Evolutionary conservation across 2,888 invertebrate genomes (phyloP).

Genomic region (Opisthograptis luteolata): DNA sequence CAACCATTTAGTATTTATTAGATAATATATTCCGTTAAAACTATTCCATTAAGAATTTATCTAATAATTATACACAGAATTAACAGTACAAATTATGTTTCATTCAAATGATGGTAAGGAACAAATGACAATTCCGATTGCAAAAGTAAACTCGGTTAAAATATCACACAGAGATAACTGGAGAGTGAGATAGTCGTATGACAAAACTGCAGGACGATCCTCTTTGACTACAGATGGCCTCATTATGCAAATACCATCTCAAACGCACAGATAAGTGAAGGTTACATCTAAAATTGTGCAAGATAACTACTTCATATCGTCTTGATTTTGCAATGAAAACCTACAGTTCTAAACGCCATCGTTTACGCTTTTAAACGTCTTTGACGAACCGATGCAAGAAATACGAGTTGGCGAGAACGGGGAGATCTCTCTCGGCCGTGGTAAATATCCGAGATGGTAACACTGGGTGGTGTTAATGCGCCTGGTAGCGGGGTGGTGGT

Average conservation of each 20-base stretch:
- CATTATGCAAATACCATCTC: constrained; percentile 76
- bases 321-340: constrained; percentile 9
- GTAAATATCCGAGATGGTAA: constrained; percentile 61
- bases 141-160: constrained; percentile 30
- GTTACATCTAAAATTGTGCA: constrained; percentile 62
- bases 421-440: constrained; percentile 42
- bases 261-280: constrained; percentile 74
- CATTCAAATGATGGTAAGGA: constrained; percentile 5
- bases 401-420: constrained; percentile 37
- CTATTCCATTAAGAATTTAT: neutral
- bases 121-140: constrained; percentile 17
- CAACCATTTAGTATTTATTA: constrained; percentile 17
- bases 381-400: neutral
- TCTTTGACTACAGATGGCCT: constrained; percentile 70
- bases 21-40: constrained; percentile 8
- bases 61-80: neutral
- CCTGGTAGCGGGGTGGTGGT: constrained; percentile 32
- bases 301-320: constrained; percentile 38
- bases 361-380: neutral
- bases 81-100: neutral
- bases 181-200: constrained; percentile 64
- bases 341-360: neutral
- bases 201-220: constrained; percentile 72
- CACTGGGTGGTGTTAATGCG: constrained; percentile 38
- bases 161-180: constrained; percentile 60